A percentile compares a stretch with the other conserved stretches of the same genome.
Conservation (phyloP, 1,140 invertebrate genomes). For the Drosophila kohkoa region DNA sequence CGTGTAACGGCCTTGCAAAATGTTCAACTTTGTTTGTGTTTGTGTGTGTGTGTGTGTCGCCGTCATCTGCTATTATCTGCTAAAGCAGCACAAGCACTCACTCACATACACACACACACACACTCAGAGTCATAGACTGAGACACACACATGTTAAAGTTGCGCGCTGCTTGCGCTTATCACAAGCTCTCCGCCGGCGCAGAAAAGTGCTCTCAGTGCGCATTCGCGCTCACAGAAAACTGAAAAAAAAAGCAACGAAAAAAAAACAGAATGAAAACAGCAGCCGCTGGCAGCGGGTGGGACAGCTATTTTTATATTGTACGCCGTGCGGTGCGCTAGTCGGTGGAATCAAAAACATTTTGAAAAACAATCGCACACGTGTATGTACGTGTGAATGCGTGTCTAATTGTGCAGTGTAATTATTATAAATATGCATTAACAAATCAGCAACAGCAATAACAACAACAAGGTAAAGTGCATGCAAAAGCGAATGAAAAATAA, state of each 20-base stretch:
- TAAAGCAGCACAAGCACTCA: background rate
- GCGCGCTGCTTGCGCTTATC: slow-evolving; percentile 53
- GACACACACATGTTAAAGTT: slow-evolving; percentile 48
- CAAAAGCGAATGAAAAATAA: slow-evolving; percentile 36
- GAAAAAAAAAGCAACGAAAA: slow-evolving; percentile 14
- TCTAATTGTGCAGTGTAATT: slow-evolving; percentile 2
- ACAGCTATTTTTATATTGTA: slow-evolving; percentile 68
- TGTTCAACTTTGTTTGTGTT: background rate
- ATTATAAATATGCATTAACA: slow-evolving; percentile 27
- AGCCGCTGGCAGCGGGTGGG: slow-evolving; percentile 57
- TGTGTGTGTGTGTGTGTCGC: no score
- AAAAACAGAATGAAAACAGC: slow-evolving; percentile 51
- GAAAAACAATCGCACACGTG: slow-evolving; percentile 41
- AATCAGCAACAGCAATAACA: background rate
- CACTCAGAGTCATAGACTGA: background rate
- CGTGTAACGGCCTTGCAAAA: slow-evolving; percentile 38
- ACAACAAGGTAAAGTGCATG: slow-evolving; percentile 20
- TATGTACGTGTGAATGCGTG: slow-evolving; percentile 3
- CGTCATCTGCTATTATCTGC: slow-evolving; percentile 35
- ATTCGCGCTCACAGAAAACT: slow-evolving; percentile 59
- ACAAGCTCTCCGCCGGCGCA: slow-evolving; percentile 63
- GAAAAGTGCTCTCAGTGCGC: slow-evolving; percentile 66
- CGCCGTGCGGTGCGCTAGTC: slow-evolving; percentile 42
- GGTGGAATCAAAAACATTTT: slow-evolving; percentile 32
- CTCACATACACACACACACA: no score